phyloP scores from a whole-genome alignment of 1,140 invertebrate species.

The Antheraea pernyi region DNA sequence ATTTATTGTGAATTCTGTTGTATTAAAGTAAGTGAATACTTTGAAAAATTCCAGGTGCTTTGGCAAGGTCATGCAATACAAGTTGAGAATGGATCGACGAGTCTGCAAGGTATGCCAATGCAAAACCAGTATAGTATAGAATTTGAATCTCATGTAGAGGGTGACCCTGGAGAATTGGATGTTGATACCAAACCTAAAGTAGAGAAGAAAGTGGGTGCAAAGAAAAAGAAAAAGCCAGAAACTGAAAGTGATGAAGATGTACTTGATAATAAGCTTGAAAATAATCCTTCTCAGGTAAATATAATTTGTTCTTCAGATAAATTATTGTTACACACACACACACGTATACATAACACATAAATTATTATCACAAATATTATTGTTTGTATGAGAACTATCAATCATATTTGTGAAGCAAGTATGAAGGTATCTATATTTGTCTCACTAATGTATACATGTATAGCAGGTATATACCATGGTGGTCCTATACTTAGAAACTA shows the following conservation, averaged over 20 bases:
- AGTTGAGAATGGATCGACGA: slow-evolving; percentile 74
- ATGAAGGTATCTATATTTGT: no score
- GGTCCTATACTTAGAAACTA: no score
- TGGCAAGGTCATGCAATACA: slow-evolving; percentile 82
- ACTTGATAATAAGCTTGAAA: slow-evolving; percentile 74
- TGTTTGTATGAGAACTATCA: no score
- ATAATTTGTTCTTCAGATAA: not conserved
- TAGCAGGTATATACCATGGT: no score
- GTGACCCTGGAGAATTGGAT: slow-evolving; percentile 54
- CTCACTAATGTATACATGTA: no score
- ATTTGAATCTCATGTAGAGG: slow-evolving; percentile 61
- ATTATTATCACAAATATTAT: no score
- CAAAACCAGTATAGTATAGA: slow-evolving; percentile 55
- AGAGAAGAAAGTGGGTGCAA: slow-evolving; percentile 73
- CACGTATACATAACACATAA: no score
- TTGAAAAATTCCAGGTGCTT: slow-evolving; percentile 75
- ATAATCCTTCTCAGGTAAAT: slow-evolving; percentile 71
- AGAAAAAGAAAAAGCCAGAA: slow-evolving; percentile 76
- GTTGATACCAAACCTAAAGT: slow-evolving; percentile 73
- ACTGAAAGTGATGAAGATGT: slow-evolving; percentile 76
- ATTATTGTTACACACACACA: no score
- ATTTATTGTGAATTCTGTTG: not conserved
- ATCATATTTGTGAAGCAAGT: no score
- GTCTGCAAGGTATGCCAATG: slow-evolving; percentile 49
- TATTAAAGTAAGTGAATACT: slow-evolving; percentile 17